Evolutionary conservation across 2,888 invertebrate genomes (phyloP).

Genomic region (Trilocha varians): DNA sequence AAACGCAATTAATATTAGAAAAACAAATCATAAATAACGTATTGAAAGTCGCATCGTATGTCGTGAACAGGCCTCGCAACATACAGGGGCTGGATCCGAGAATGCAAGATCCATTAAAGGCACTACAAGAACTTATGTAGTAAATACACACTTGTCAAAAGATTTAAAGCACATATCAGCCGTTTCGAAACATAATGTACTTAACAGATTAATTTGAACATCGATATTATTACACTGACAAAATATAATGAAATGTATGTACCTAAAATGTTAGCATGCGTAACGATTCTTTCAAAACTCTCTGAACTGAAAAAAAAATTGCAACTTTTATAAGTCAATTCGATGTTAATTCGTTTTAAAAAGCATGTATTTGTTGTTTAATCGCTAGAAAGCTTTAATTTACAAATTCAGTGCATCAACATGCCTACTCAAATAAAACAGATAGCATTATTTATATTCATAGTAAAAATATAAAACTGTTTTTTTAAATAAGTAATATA

Average conservation of each 20-base stretch:
- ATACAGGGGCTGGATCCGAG: neutral
- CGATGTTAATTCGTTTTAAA: constrained; percentile 18
- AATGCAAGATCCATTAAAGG: constrained; percentile 4
- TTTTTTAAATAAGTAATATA: constrained; percentile 1
- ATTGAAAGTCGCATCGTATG: constrained; percentile 1
- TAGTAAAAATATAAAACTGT: constrained; percentile 26
- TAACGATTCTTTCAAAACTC: constrained; percentile 57
- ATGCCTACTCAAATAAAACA: constrained; percentile 48
- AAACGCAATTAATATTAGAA: neutral
- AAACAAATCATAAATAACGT: neutral
- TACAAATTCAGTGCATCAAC: constrained; percentile 42
- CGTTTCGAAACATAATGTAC: constrained; percentile 14
- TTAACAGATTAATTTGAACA: constrained; percentile 4
- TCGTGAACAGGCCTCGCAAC: neutral
- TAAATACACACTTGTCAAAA: neutral
- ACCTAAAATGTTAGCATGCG: constrained; percentile 42
- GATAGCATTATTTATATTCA: constrained; percentile 3
- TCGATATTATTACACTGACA: neutral
- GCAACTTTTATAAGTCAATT: constrained; percentile 26
- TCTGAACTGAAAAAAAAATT: constrained; percentile 52
- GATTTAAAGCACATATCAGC: neutral
- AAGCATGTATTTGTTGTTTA: constrained; percentile 10
- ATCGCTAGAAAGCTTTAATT: constrained; percentile 35
- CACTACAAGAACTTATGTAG: neutral
- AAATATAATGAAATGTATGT: constrained; percentile 4